These are phyloP conservation scores for Siphamia tubifer DNA, from an alignment of 2,113 vertebrate species.

Conservation along the genomic window DNA sequence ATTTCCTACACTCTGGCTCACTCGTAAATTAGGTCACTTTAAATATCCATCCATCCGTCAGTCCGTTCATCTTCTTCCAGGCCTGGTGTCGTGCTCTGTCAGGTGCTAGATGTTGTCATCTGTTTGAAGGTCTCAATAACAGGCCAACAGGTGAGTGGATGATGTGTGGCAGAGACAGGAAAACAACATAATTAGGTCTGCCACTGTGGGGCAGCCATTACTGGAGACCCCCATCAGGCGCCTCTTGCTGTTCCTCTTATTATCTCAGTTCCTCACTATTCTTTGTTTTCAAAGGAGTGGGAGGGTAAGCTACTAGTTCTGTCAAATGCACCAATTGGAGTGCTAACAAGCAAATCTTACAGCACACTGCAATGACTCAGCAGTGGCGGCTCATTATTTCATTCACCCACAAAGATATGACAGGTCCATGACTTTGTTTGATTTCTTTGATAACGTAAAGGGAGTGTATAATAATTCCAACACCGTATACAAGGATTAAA, in stretches of 20 bases:
- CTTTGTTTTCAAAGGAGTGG: constrained; percentile 21
- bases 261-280: constrained; percentile 34
- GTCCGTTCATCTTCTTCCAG: too few relatives aligned
- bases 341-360: constrained; percentile 25
- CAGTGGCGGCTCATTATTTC: constrained; percentile 64
- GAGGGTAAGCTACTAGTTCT: constrained; percentile 18
- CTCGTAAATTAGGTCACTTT: too few relatives aligned
- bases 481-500: constrained; percentile 3
- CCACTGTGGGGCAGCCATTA: constrained; percentile 43
- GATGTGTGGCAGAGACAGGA: constrained; percentile 30
- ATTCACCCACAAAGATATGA: constrained; percentile 39
- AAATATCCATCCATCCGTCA: too few relatives aligned
- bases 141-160: constrained; percentile 48
- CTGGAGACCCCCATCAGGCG: constrained; percentile 43
- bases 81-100: background rate
- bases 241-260: constrained; percentile 51
- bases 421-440: constrained; percentile 26
- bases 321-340: constrained; percentile 24
- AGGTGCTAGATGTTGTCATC: constrained; percentile 7
- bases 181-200: constrained; percentile 56
- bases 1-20: too few relatives aligned
- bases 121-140: constrained; percentile 5
- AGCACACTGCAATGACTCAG: constrained; percentile 52
- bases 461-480: background rate
- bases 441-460: constrained; percentile 39